These are phyloP conservation scores for Sparus aurata DNA, from an alignment of 2,797 vertebrate species.

Conservation along the genomic window DNA sequence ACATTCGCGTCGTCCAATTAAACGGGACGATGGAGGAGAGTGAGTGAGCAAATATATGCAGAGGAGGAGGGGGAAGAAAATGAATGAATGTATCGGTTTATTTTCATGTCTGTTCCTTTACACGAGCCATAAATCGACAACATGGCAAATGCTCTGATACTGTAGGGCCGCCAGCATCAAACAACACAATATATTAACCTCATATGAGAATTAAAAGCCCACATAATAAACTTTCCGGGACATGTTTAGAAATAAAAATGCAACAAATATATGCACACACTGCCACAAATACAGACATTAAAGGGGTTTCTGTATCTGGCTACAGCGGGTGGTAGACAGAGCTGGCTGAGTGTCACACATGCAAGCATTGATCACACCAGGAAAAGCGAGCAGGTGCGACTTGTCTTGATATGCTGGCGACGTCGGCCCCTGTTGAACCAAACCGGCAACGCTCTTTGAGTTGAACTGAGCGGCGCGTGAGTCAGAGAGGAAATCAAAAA, in stretches of 20 bases:
- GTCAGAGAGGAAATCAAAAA: neutral
- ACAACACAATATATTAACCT: neutral
- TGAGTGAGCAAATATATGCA: neutral
- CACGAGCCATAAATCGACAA: neutral
- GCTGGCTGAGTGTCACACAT: constrained; percentile 17
- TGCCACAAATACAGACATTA: neutral
- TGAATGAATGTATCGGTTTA: neutral
- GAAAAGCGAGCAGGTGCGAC: neutral
- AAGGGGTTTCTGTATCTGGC: no score
- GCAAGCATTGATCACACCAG: constrained; percentile 3
- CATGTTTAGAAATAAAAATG: neutral
- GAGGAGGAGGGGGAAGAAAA: neutral
- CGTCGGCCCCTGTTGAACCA: neutral
- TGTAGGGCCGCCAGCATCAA: neutral
- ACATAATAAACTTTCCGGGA: neutral
- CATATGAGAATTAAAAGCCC: neutral
- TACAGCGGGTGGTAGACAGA: neutral
- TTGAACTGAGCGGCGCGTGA: neutral
- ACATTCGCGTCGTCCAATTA: constrained; percentile 39
- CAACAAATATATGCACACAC: neutral
- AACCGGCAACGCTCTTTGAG: neutral
- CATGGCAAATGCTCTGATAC: neutral
- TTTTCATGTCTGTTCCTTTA: neutral
- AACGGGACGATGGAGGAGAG: constrained; percentile 1
- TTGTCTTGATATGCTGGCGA: constrained; percentile 6